Base-by-base conservation (phyloP, 2,888 invertebrate genomes). In the Fragum fragum region DNA sequence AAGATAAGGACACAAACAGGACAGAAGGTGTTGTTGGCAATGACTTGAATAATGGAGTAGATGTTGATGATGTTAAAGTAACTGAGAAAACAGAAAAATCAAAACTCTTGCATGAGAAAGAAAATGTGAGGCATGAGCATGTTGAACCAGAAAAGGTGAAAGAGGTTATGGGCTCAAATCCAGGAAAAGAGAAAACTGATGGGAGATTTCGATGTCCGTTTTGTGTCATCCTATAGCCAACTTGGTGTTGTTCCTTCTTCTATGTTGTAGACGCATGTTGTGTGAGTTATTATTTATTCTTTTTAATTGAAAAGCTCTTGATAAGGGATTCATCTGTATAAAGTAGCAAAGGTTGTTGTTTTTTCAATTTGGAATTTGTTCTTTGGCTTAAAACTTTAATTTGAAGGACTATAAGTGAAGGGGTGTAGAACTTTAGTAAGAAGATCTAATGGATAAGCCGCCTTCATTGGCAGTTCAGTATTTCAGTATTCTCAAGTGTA, bases 261-360 rank as follows among this genome's bases (percentile, higher is more conserved):
- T 72, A 57, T 55, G 71, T 78, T 73, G 72, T 83, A 78, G 69
- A 66, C 14, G 76, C 66, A 77, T 80, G 68, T 73, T 79, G 73
- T 81, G 87, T 88, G 85, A 88, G 86, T 88, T 81, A 11, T 29
- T 78, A 74, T 83, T 73, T 73, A 52, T 53, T 77, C 79, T 71
- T 72, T 66, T 32, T 81, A 72, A 75, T 28, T 52, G 73, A 32
- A 55, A 57, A 28, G 28, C 26, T 26, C 57, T 26, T 21, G 53
- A 61, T 47, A 14, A 16, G 47, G 47, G n/a, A n/a, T 6, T 36
- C 9, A 36, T 36, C 32, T 36, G 9, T n/a, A n/a, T n/a, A n/a
- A n/a, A n/a, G n/a, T n/a, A n/a, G n/a, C n/a, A n/a, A n/a, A n/a
- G n/a, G n/a, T n/a, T n/a, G n/a, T n/a, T n/a, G n/a, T n/a, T n/a